Evolutionary conservation across 1,140 invertebrate species (phyloP).

Genomic region (Chrysomallon squamiferum): DNA sequence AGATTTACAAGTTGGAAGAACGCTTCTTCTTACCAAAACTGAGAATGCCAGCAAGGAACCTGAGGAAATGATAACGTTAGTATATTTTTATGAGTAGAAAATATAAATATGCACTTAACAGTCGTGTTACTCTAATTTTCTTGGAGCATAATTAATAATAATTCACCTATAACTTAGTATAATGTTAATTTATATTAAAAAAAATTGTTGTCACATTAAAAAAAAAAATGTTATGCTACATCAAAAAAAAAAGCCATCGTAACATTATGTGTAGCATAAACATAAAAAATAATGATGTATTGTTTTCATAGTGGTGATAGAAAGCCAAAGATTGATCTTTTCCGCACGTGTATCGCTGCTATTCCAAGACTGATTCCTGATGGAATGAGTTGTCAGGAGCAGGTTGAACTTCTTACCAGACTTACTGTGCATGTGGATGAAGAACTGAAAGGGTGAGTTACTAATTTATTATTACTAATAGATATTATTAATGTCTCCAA

Average conservation of each 20-base stretch:
- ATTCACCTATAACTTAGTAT: too few species aligned
- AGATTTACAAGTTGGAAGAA: constrained; percentile 95
- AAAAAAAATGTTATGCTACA: too few species aligned
- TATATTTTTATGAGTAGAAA: constrained; percentile 5
- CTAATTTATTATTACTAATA: too few species aligned
- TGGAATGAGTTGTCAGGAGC: constrained; percentile 90
- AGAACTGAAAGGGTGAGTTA: constrained; percentile 66
- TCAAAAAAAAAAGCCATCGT: too few species aligned
- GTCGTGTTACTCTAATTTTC: too few species aligned
- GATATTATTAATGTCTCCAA: too few species aligned
- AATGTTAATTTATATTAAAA: too few species aligned
- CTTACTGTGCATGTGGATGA: constrained; percentile 83
- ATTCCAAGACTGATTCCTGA: constrained; percentile 97
- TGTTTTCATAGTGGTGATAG: constrained; percentile 75
- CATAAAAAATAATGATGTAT: too few species aligned
- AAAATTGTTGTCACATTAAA: too few species aligned
- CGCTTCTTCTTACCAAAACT: constrained; percentile 93
- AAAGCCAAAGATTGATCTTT: constrained; percentile 98
- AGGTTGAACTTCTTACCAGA: constrained; percentile 90
- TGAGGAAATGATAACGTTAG: constrained; percentile 88
- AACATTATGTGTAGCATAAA: too few species aligned
- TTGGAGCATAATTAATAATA: too few species aligned
- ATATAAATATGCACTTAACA: too few species aligned
- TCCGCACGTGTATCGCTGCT: constrained; percentile 96
- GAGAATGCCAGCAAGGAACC: constrained; percentile 96